Percentiles rank a stretch among this genome's conserved stretches.
Conservation (phyloP, 2,113 vertebrate genomes). For the Oxygymnocypris stewartii region DNA sequence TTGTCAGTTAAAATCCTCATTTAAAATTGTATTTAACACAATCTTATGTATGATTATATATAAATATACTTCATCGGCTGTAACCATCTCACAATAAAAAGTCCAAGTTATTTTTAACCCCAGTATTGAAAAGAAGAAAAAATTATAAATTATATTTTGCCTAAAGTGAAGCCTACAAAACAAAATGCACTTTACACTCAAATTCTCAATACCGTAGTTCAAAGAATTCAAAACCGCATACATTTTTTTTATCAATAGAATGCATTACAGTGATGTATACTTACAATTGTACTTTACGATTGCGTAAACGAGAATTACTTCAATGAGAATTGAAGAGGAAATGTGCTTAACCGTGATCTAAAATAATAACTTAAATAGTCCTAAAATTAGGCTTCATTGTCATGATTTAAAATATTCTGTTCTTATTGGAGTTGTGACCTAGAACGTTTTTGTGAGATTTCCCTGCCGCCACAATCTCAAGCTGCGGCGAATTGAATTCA, state of each 20-base stretch:
- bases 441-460: not conserved
- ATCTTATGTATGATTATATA: not conserved
- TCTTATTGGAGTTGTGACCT: not conserved
- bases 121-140: not conserved
- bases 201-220: not conserved
- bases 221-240: not conserved
- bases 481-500: constrained; percentile 39
- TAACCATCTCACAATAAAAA: not conserved
- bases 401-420: not conserved
- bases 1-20: not conserved
- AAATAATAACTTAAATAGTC: no score
- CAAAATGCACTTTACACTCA: not conserved
- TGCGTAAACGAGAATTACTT: not conserved
- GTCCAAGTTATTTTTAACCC: not conserved
- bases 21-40: not conserved
- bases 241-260: not conserved
- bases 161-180: not conserved
- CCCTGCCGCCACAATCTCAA: constrained; percentile 17
- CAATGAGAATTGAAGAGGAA: not conserved
- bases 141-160: not conserved
- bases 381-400: not conserved
- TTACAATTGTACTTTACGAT: not conserved
- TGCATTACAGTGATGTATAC: not conserved
- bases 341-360: no score
- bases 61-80: not conserved